Base-by-base conservation (phyloP, 2,113 vertebrate genomes). In the Ceuthmochares aereus region DNA sequence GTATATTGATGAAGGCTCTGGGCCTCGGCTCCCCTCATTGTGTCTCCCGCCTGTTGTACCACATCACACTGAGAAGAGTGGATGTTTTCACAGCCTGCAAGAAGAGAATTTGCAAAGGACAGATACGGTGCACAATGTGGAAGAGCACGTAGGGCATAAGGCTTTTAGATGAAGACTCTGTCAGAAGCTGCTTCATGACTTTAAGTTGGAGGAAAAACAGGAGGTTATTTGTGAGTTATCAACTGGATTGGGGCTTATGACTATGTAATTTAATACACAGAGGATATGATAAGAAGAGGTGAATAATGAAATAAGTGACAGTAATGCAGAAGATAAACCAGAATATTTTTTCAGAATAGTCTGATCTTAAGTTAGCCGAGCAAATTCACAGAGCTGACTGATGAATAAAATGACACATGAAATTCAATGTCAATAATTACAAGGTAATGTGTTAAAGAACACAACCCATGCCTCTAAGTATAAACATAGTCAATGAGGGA, bases 61-160 rank as follows among this genome's bases (percentile, higher is more conserved):
- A 63, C 68, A 30, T 11, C 12, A 15, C n/a, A 40, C 6, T 2
- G 52, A 52, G 62, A 36, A 68, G 25, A 55, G 18, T 58, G 49
- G 37, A 27, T 1, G 2, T 32, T 36, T 8, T 14, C 54, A n/a
- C 30, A 77, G 68, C 9, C 59, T 43, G 59, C 3, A 30, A 32
- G 34, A 63, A 36, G 22, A 18, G 22, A 26, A 3, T 4, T 15
- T 1, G 4, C 45, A 29, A 60, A 36, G 51, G 59, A 25, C 70
- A 62, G 45, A 52, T 63, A 42, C 2, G 1, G 21, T 59, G 52
- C 10, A 2, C 14, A 15, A 11, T 3, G 37, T 20, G 52, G n/a
- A 66, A n/a, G n/a, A 66, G 7, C 0, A 1, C 4, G 32, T 21
- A 27, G 60, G 17, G 7, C 3, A 6, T 14, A 13, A 49, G 7